phyloP scores from a whole-genome alignment of 2,113 vertebrate genomes.

The Carassius auratus region DNA sequence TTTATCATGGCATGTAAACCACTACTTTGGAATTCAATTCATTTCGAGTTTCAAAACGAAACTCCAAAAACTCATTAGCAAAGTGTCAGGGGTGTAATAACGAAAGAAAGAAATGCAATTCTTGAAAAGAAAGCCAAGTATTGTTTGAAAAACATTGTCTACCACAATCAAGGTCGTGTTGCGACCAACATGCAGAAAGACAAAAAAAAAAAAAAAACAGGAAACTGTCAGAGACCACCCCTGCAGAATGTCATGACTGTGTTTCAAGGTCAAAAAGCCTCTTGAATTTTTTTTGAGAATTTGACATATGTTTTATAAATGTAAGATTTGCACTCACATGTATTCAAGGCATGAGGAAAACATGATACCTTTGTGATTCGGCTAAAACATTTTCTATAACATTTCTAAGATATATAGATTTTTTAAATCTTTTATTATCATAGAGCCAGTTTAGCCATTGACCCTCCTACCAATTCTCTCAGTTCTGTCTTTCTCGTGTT shows the following conservation, averaged over 20 bases:
- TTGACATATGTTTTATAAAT: background rate
- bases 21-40: background rate
- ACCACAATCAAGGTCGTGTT: too few species aligned
- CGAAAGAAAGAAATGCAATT: background rate
- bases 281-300: background rate
- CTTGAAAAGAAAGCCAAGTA: background rate
- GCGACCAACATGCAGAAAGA: background rate
- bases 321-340: too few species aligned
- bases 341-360: too few species aligned
- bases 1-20: background rate
- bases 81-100: background rate
- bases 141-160: too few species aligned
- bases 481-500: conserved; percentile 10
- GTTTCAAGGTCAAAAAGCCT: background rate
- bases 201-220: background rate
- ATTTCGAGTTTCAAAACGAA: background rate
- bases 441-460: background rate
- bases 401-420: too few species aligned
- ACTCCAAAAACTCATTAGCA: background rate
- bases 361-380: too few species aligned
- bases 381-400: too few species aligned
- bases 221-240: background rate
- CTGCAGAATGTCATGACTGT: background rate
- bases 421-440: background rate
- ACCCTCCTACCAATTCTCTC: background rate